Base-by-base conservation (phyloP, 2,888 invertebrate species). In the Drosophila subquinaria region DNA sequence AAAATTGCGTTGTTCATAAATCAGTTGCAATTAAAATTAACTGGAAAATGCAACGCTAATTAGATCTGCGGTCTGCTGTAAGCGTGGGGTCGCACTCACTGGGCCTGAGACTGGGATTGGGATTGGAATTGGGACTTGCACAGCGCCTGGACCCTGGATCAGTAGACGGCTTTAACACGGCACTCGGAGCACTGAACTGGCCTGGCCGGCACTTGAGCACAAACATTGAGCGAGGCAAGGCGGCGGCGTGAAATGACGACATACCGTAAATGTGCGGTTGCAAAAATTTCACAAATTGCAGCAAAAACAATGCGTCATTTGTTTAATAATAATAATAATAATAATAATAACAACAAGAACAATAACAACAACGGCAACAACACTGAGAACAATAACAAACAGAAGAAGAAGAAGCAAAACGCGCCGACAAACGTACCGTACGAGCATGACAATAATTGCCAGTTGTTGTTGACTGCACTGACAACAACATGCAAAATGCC, bases 1-100 rank as follows among this genome's bases (percentile, higher is more conserved):
- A 76, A 81, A 69, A 80, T 81, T 83, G 77, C 79, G 81, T 81
- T 84, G 81, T 86, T 81, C 87, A 79, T 84, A 84, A 84, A 84
- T 84, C 87, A 86, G 87, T 81, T 69, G 83, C 83, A 84, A 86
- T 83, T 86, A 84, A 86, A 84, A 84, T 84, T 86, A 86, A 84
- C 71, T 83, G 69, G 69, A 72, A 86, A 86, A 87, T 87, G 84
- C 84, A 79, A 81, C 73, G 77, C 75, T 83, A 83, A 87, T 84
- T 87, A 79, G 81, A 86, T 84, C 72, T 81, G 74, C 72, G 82
- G 69, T 63, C 69, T 60, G 72, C 62, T 55, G 30, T 45, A 9
- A 53, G 61, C 67, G 48, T 67, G 51, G 17, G 65, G 48, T 59
- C 33, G 38, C 51, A 15, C 33, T 30, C 38, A 38, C 36, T n/a